phyloP scores from a whole-genome alignment of 2,113 vertebrate species.

The Syngnathoides biaculeatus region DNA sequence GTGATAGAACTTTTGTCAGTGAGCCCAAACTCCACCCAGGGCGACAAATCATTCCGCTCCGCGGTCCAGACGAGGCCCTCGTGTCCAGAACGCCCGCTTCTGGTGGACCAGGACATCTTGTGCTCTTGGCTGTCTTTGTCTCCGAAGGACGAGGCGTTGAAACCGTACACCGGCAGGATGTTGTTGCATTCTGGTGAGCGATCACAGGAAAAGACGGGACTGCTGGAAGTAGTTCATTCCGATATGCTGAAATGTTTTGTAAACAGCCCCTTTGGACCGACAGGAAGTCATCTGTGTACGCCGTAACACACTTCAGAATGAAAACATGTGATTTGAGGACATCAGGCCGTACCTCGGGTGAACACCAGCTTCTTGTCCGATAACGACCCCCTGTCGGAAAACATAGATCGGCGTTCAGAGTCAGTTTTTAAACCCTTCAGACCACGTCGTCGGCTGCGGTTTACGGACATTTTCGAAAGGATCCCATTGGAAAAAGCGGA shows the following conservation, averaged over 20 bases:
- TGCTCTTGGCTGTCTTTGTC: conserved; percentile 54
- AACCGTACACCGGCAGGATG: conserved; percentile 54
- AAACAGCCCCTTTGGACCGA: background rate
- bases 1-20: conserved; percentile 74
- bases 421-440: no score
- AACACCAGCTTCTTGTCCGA: conserved; percentile 83
- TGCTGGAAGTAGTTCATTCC: conserved; percentile 3
- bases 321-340: background rate
- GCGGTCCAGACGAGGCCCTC: conserved; percentile 64
- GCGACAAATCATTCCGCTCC: background rate
- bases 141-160: conserved; percentile 77
- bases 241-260: background rate
- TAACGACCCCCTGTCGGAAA: conserved; percentile 76
- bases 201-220: background rate
- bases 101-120: conserved; percentile 45
- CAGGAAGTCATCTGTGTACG: background rate
- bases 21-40: conserved; percentile 81
- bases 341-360: conserved; percentile 69
- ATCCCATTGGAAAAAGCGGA: conserved; percentile 80
- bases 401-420: conserved; percentile 9
- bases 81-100: conserved; percentile 33
- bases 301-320: conserved; percentile 3
- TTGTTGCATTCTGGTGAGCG: conserved; percentile 71
- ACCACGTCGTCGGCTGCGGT: background rate
- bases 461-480: conserved; percentile 76